Evolutionary conservation across 2,797 vertebrate species (phyloP).

Genomic region (Dendrocincla tyrannina): DNA sequence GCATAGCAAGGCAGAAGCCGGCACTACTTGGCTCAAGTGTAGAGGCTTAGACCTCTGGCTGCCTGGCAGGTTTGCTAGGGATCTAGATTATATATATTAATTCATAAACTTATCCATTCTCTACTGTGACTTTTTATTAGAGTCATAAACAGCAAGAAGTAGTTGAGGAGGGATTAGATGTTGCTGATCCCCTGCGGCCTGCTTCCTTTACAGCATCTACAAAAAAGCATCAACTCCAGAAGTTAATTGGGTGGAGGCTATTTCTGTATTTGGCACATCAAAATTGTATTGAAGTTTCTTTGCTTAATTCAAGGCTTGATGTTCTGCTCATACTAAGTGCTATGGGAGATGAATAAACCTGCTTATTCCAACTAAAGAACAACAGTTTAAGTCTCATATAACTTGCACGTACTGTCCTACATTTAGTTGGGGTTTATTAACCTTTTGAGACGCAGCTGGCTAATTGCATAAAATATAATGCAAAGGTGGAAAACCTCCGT

Average conservation of each 20-base stretch:
- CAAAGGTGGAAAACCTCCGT: not conserved
- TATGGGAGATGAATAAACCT: not conserved
- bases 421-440: not conserved
- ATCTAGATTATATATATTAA: not conserved
- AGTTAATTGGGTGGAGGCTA: not conserved
- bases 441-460: not conserved
- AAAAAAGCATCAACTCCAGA: not conserved
- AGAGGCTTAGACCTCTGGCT: not conserved
- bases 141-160: not conserved
- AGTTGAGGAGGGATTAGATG: not conserved
- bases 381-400: not conserved
- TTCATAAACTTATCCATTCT: not conserved
- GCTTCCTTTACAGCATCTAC: not conserved
- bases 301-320: not conserved
- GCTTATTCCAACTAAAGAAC: not conserved
- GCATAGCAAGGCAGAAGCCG: not conserved
- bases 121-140: not conserved
- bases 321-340: not conserved
- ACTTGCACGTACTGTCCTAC: not conserved
- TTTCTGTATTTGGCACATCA: not conserved
- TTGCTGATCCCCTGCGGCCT: not conserved
- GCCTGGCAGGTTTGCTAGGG: not conserved
- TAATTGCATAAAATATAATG: not conserved
- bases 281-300: not conserved
- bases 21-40: not conserved